Base-by-base conservation (phyloP, 2,113 vertebrate genomes). In the Tachysurus vachellii region DNA sequence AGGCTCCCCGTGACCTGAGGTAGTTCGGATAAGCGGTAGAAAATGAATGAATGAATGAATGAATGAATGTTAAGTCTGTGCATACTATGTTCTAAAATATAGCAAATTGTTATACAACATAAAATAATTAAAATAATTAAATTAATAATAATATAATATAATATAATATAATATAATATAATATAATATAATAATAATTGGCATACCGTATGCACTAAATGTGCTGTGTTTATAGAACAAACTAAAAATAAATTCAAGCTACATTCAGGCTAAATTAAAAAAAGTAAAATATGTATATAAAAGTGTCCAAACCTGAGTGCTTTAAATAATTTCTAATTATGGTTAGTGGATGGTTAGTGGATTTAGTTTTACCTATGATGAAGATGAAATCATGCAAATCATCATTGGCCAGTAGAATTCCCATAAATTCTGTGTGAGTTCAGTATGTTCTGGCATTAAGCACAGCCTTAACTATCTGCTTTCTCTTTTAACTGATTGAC, bases 401-500 rank as follows among this genome's bases (percentile, higher is more conserved):
- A n/a, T 47, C 14, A 47, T 17, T 28, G 23, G 5, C 11, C 42
- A 23, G 42, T 23, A 7, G 5, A 53, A 50, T 76, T 76, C 73
- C 44, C n/a, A n/a, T 53, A 5, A 53, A n/a, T 79, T 16, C n/a
- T 50, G 23, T 64, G 21, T 82, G 21, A 82, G 59, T 64, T 64
- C 26, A 17, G 42, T 2, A n/a, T 53, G 13, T 47, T 66, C 61
- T 62, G 57, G 80, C 42, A 28, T 13, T 80, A 59, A 81, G 85
- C 90, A 88, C 62, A 75, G 93, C 92, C 61, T 81, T 16, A 81
- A 81, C 19, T 81, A 94, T 94, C 90, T 94, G 93, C 84, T 92
- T 93, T 91, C 53, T 89, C 87, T 91, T 93, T 90, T 91, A 91
- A 88, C 88, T 87, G 92, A 94, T 93, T 92, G 91, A 90, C 91